These are phyloP conservation scores for Plebejus argus DNA, from an alignment of 2,888 invertebrate genomes.

Conservation along the genomic window DNA sequence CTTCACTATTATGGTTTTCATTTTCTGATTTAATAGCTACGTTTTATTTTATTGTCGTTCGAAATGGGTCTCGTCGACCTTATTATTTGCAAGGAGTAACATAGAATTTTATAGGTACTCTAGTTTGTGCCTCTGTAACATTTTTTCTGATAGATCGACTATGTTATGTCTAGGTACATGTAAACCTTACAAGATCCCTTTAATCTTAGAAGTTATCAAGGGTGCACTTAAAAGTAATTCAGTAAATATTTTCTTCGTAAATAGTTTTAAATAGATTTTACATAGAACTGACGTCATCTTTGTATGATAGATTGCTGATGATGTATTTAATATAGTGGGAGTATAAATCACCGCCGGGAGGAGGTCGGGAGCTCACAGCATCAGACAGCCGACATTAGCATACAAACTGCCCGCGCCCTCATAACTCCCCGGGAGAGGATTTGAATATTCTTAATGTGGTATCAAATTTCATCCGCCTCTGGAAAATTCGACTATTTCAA, in stretches of 20 bases:
- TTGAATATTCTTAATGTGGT: conserved; percentile 21
- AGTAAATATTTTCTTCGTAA: no score
- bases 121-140: background rate
- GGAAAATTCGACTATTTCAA: background rate
- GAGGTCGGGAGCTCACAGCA: background rate
- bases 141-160: background rate
- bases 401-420: conserved; percentile 11
- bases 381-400: conserved; percentile 1
- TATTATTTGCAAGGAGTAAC: background rate
- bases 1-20: background rate
- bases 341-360: background rate
- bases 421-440: background rate
- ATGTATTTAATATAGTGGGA: background rate
- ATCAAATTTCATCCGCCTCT: background rate
- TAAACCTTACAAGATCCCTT: no score
- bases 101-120: background rate
- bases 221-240: no score
- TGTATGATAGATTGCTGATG: background rate
- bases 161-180: background rate
- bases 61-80: background rate
- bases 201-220: no score
- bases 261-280: no score
- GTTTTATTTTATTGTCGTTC: background rate
- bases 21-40: background rate
- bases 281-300: no score